Evolutionary conservation across 2,888 invertebrate species (phyloP).

Genomic region (Hyposoter didymator): DNA sequence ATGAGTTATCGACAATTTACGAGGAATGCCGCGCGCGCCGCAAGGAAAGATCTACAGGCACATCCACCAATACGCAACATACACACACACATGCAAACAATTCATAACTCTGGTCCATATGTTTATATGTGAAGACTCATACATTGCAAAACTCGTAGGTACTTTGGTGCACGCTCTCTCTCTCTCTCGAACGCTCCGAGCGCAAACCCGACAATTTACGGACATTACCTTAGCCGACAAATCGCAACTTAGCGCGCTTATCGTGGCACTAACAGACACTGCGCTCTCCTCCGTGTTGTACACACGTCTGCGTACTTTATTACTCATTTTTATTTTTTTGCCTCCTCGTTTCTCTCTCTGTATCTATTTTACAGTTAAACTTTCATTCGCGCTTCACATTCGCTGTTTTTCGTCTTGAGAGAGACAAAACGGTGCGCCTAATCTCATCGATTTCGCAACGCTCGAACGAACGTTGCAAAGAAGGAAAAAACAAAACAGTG

Average conservation of each 20-base stretch:
- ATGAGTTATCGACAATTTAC: constrained; percentile 81
- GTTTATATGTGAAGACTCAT: constrained; percentile 8
- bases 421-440: constrained; percentile 30
- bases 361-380: constrained; percentile 21
- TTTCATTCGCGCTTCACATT: too few species aligned
- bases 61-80: background rate
- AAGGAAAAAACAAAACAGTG: background rate
- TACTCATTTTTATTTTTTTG: background rate
- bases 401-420: background rate
- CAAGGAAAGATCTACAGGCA: constrained; percentile 67
- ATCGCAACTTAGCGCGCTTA: constrained; percentile 68
- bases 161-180: constrained; percentile 48
- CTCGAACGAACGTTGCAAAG: constrained; percentile 6
- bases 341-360: constrained; percentile 3
- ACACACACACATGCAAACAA: background rate
- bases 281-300: constrained; percentile 39
- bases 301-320: constrained; percentile 35
- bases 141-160: constrained; percentile 47
- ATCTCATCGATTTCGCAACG: constrained; percentile 32
- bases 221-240: constrained; percentile 66
- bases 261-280: constrained; percentile 63
- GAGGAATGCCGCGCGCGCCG: constrained; percentile 75
- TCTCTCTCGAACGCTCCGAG: constrained; percentile 56
- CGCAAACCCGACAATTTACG: constrained; percentile 67
- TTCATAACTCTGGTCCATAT: background rate